Evolutionary conservation across 2,113 vertebrate genomes (phyloP).

Genomic region (Oreochromis aureus): DNA sequence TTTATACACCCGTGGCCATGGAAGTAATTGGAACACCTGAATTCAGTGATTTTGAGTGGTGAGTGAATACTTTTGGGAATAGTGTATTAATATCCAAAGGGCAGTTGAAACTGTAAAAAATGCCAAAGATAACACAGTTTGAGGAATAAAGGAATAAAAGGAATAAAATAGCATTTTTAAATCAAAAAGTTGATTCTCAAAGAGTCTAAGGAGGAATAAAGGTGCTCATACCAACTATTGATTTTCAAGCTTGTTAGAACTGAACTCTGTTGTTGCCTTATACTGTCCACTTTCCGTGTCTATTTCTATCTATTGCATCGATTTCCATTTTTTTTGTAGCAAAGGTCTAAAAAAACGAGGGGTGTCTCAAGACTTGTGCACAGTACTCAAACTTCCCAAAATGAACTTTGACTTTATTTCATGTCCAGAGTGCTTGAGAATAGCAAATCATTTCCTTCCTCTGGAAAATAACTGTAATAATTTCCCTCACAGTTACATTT

Average conservation of each 20-base stretch:
- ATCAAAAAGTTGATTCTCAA: background rate
- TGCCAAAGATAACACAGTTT: background rate
- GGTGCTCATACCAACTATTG: fast-evolving
- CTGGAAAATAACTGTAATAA: background rate
- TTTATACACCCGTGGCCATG: background rate
- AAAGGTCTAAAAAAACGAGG: background rate
- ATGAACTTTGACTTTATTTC: background rate
- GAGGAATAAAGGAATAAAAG: too few relatives aligned
- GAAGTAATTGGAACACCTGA: background rate
- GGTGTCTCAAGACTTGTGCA: background rate
- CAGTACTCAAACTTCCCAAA: background rate
- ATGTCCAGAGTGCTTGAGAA: background rate
- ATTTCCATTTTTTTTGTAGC: background rate
- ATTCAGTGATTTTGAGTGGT: background rate
- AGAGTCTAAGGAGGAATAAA: background rate
- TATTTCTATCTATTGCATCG: background rate
- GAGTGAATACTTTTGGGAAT: background rate
- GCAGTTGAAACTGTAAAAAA: background rate
- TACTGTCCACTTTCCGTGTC: background rate
- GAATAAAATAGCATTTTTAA: background rate
- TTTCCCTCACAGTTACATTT: constrained; percentile 15
- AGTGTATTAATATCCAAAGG: background rate
- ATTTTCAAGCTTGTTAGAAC: background rate
- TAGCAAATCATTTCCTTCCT: background rate
- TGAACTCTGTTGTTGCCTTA: background rate